Percentiles rank a stretch among this genome's conserved stretches.
These are phyloP conservation scores for Festucalex cinctus DNA, from an alignment of 2,113 vertebrate species.

Conservation along the genomic window DNA sequence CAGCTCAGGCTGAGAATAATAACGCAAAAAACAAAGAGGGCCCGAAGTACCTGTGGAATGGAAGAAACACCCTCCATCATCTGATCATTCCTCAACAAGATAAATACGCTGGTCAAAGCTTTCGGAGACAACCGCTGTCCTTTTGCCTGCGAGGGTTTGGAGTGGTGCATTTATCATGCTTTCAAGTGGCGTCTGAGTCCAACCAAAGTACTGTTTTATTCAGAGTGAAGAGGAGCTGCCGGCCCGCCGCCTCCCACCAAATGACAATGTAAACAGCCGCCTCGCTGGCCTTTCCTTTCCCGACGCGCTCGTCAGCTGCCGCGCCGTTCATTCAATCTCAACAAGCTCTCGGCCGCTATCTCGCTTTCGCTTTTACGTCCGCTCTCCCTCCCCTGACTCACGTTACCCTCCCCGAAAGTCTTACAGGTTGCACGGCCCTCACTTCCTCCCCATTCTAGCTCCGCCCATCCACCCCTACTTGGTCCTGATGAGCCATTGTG, in stretches of 20 bases:
- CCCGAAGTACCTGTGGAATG: slow-evolving; percentile 46
- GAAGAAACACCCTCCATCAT: slow-evolving; percentile 62
- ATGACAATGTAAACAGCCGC: slow-evolving; percentile 65
- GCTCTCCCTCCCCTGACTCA: slow-evolving; percentile 37
- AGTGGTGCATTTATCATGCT: slow-evolving; percentile 72
- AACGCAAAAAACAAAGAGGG: too few species aligned
- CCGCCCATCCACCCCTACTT: slow-evolving; percentile 64
- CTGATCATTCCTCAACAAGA: slow-evolving; percentile 73
- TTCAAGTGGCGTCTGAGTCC: slow-evolving; percentile 69
- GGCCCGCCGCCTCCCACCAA: slow-evolving; percentile 66
- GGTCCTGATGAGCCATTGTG: slow-evolving; percentile 75
- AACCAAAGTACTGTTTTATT: slow-evolving; percentile 74
- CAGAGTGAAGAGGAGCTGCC: slow-evolving; percentile 69
- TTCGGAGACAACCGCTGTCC: slow-evolving; percentile 64
- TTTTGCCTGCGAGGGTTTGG: slow-evolving; percentile 52
- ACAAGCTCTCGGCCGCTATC: slow-evolving; percentile 55
- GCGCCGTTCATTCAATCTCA: slow-evolving; percentile 69
- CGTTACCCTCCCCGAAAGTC: slow-evolving; percentile 58
- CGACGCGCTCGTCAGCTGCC: slow-evolving; percentile 60
- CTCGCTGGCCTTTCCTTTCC: slow-evolving; percentile 23
- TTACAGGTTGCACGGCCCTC: slow-evolving; percentile 38
- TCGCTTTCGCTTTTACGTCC: slow-evolving; percentile 37
- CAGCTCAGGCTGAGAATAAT: too few species aligned
- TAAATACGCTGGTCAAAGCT: slow-evolving; percentile 66
- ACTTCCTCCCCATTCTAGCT: slow-evolving; percentile 52